Percentiles rank a stretch among this genome's conserved stretches.
phyloP scores from a whole-genome alignment of 1,140 invertebrate species.

The Zaprionus camerounensis region DNA sequence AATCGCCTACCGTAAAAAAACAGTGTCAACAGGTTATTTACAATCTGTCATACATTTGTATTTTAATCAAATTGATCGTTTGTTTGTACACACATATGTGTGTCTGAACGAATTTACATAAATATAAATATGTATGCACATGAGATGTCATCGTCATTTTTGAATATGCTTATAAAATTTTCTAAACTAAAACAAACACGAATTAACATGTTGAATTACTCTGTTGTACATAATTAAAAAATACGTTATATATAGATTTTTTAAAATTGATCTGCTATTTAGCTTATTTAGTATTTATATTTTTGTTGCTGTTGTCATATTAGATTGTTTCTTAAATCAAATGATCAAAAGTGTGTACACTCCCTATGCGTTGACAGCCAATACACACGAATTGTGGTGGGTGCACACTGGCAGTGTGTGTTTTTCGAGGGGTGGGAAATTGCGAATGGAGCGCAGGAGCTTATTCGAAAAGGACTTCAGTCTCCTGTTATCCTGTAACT shows the following conservation, averaged over 20 bases:
- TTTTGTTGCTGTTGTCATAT: not conserved
- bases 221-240: too few species aligned
- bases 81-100: not conserved
- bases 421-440: conserved; percentile 39
- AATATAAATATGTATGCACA: too few species aligned
- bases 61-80: conserved; percentile 1
- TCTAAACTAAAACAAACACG: too few species aligned
- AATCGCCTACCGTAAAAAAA: not conserved
- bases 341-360: conserved; percentile 27
- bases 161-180: too few species aligned
- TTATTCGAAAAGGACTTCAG: conserved; percentile 33
- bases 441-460: conserved; percentile 36
- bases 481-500: conserved; percentile 66
- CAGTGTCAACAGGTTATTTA: conserved; percentile 24
- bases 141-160: too few species aligned
- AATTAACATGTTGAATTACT: too few species aligned
- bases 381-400: not conserved
- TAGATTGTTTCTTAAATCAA: not conserved
- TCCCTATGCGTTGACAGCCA: not conserved
- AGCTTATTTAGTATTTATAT: too few species aligned
- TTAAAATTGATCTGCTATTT: too few species aligned
- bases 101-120: not conserved
- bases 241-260: too few species aligned
- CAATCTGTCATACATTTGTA: not conserved
- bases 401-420: conserved; percentile 30